Percentiles rank a stretch among this genome's conserved stretches.
Conservation (phyloP, 2,113 vertebrate genomes). For the Silurus glanis region DNA sequence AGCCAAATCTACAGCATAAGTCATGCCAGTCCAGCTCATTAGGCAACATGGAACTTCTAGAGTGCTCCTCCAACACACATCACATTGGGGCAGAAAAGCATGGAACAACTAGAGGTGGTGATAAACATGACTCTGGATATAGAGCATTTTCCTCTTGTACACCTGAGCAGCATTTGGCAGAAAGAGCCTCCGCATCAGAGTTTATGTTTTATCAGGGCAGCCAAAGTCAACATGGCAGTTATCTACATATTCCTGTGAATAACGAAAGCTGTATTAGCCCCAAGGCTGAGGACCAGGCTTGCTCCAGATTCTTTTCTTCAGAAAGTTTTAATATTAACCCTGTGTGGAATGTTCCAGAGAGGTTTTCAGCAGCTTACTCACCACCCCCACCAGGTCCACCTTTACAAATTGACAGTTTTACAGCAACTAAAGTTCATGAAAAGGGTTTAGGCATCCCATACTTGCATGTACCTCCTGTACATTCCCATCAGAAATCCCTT, state of each 20-base stretch:
- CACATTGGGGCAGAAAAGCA: constrained; percentile 52
- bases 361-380: constrained; percentile 63
- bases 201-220: constrained; percentile 79
- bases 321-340: constrained; percentile 75
- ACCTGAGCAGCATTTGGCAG: constrained; percentile 68
- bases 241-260: constrained; percentile 60
- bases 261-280: constrained; percentile 65
- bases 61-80: constrained; percentile 73
- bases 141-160: constrained; percentile 82
- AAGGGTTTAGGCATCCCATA: constrained; percentile 66
- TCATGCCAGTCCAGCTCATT: constrained; percentile 77
- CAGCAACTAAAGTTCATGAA: constrained; percentile 79
- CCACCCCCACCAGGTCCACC: constrained; percentile 78
- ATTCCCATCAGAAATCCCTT: constrained; percentile 61
- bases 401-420: constrained; percentile 85
- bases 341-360: constrained; percentile 86
- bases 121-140: constrained; percentile 78
- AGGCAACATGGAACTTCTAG: constrained; percentile 83
- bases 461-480: constrained; percentile 61
- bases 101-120: constrained; percentile 35
- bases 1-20: constrained; percentile 67
- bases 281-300: constrained; percentile 64
- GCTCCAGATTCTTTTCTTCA: constrained; percentile 59
- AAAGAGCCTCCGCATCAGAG: constrained; percentile 70
- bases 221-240: constrained; percentile 67